phyloP scores from a whole-genome alignment of 1,140 invertebrate species.

The Drosophila carrolli region DNA sequence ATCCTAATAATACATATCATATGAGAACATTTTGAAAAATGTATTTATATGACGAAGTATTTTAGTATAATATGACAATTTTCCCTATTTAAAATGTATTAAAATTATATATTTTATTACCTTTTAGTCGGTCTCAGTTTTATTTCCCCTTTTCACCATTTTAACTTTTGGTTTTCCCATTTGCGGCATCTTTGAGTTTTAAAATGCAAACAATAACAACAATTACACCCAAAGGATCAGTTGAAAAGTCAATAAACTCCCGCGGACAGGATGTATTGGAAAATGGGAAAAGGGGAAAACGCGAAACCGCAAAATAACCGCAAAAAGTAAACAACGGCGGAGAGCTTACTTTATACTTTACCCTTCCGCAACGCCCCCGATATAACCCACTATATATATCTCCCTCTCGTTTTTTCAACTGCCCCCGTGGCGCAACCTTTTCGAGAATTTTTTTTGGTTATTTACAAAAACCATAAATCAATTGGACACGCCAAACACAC shows the following conservation, averaged over 20 bases:
- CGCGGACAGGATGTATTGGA: constrained; percentile 25
- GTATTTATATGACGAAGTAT: too few relatives aligned
- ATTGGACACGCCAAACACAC: constrained; percentile 77
- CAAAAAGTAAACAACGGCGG: constrained; percentile 64
- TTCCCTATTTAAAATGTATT: not conserved
- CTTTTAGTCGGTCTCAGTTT: not conserved
- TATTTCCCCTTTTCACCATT: not conserved
- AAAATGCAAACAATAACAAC: constrained; percentile 75
- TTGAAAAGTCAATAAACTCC: constrained; percentile 78
- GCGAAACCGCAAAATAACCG: constrained; percentile 75
- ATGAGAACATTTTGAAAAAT: too few relatives aligned
- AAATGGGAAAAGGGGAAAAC: constrained; percentile 32
- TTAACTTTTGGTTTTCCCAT: not conserved
- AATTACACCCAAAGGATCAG: constrained; percentile 83
- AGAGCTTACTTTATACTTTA: constrained; percentile 30
- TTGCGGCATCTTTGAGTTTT: constrained; percentile 21
- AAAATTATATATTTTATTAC: not conserved
- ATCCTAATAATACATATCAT: too few relatives aligned
- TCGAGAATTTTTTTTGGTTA: constrained; percentile 57
- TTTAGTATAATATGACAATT: too few relatives aligned
- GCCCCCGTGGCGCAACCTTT: constrained; percentile 67
- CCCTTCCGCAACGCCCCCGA: constrained; percentile 12
- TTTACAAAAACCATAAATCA: constrained; percentile 84
- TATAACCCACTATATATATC: not conserved
- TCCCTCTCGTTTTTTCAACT: not conserved